Evolutionary conservation across 2,888 invertebrate genomes (phyloP).

Genomic region (Mesorhabditis spiculigera): DNA sequence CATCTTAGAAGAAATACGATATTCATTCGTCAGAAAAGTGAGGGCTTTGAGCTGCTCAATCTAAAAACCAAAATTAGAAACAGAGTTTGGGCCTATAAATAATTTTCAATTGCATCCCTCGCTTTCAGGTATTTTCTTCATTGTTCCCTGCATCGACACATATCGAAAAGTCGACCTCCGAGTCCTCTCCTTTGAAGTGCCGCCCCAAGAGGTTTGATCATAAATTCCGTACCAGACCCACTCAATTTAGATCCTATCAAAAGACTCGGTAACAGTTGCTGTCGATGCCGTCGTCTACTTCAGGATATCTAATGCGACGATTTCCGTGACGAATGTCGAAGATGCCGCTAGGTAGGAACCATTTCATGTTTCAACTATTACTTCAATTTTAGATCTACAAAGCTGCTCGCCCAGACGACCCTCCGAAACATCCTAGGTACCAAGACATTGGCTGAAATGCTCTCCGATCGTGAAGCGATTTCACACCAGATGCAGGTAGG

Average conservation of each 20-base stretch:
- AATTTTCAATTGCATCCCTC: neutral
- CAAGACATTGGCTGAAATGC: constrained; percentile 87
- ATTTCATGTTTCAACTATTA: neutral
- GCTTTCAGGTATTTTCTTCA: constrained; percentile 64
- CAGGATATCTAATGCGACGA: constrained; percentile 85
- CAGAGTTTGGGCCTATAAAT: neutral
- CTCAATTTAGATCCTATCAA: constrained; percentile 79
- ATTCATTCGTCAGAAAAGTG: no score
- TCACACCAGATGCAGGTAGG: constrained; percentile 80
- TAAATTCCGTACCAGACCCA: constrained; percentile 8
- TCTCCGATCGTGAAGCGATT: constrained; percentile 89
- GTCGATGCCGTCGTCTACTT: constrained; percentile 76
- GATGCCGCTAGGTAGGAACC: constrained; percentile 67
- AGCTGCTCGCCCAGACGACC: constrained; percentile 61
- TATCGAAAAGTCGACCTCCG: constrained; percentile 78
- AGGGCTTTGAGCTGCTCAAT: no score
- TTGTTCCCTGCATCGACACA: constrained; percentile 68
- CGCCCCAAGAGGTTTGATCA: constrained; percentile 82
- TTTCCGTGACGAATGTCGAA: constrained; percentile 93
- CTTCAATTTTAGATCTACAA: constrained; percentile 22
- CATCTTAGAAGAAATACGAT: no score
- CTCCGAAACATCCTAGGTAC: constrained; percentile 86
- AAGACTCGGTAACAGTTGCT: constrained; percentile 93
- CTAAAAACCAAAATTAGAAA: neutral
- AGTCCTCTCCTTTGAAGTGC: constrained; percentile 91